Evolutionary conservation across 2,113 vertebrate genomes (phyloP).

Genomic region (Syngnathus floridae): DNA sequence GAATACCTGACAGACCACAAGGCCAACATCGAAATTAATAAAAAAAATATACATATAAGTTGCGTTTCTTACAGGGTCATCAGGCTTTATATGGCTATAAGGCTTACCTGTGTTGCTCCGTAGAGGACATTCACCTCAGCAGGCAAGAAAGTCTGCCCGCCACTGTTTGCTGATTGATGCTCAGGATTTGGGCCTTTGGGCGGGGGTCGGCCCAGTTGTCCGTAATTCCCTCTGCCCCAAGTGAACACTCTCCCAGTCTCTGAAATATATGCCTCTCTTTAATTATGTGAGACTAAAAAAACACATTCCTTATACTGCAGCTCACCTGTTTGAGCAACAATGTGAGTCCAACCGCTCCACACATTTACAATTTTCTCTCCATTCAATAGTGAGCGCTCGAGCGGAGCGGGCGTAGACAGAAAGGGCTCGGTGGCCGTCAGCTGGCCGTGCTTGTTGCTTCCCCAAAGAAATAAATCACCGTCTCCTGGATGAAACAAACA

Average conservation of each 20-base stretch:
- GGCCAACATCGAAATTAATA: background rate
- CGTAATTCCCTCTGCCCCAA: constrained; percentile 87
- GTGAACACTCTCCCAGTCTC: constrained; percentile 82
- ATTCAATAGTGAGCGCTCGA: constrained; percentile 67
- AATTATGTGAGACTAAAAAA: background rate
- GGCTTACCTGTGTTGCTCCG: constrained; percentile 79
- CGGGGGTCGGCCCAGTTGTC: constrained; percentile 76
- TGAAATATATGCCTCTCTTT: constrained; percentile 56
- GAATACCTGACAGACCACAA: background rate
- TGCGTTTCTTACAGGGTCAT: no score
- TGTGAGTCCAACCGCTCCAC: constrained; percentile 92
- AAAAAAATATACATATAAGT: no score
- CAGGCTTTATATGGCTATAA: background rate
- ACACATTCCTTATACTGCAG: background rate
- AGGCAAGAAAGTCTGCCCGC: constrained; percentile 46
- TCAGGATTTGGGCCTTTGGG: constrained; percentile 28
- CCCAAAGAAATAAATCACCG: constrained; percentile 85
- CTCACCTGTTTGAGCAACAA: constrained; percentile 82
- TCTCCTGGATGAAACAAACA: constrained; percentile 58
- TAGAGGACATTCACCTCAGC: constrained; percentile 65
- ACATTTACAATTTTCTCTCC: constrained; percentile 71
- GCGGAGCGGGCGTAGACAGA: constrained; percentile 65
- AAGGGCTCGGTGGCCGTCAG: constrained; percentile 71
- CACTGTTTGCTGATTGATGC: constrained; percentile 16
- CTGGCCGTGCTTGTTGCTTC: constrained; percentile 85